Percentiles rank a stretch among this genome's conserved stretches.
Evolutionary conservation across 2,888 invertebrate species (phyloP).

Genomic region (Macrosiphum euphorbiae): DNA sequence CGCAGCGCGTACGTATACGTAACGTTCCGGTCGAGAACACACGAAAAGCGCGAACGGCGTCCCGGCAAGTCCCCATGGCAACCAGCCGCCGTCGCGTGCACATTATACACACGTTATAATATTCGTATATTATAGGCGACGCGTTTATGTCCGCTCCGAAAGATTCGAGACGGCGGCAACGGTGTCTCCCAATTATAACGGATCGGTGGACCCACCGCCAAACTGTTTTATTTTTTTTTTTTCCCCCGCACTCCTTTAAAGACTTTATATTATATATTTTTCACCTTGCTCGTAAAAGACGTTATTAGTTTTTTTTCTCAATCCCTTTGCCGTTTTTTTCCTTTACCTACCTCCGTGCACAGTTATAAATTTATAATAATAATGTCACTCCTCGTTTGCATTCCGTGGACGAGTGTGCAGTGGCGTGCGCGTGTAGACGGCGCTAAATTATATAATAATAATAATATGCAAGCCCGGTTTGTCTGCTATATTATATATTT

Average conservation of each 20-base stretch:
- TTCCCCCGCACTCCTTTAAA: background rate
- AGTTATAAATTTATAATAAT: background rate
- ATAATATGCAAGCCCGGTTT: background rate
- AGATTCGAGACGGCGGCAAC: conserved; percentile 29
- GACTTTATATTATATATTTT: conserved; percentile 41
- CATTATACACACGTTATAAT: conserved; percentile 6
- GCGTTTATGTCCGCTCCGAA: conserved; percentile 50
- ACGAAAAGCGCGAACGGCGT: conserved; percentile 51
- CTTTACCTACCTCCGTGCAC: background rate
- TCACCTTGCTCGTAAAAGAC: conserved; percentile 23
- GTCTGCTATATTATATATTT: background rate
- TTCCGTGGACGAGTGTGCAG: background rate
- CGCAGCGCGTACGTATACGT: background rate
- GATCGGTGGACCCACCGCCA: conserved; percentile 56
- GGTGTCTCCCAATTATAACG: conserved; percentile 60
- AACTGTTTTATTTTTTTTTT: conserved; percentile 34
- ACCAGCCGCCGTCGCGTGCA: conserved; percentile 1
- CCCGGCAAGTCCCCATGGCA: conserved; percentile 58
- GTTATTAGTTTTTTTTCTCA: conserved; percentile 37
- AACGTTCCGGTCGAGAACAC: conserved; percentile 58
- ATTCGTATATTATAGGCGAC: conserved; percentile 21
- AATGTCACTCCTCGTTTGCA: background rate
- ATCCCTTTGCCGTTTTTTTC: background rate
- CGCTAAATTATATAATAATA: background rate
- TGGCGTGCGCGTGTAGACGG: background rate